Evolutionary conservation across 1,140 invertebrate species (phyloP).

Genomic region (Paraescarpia echinospica): DNA sequence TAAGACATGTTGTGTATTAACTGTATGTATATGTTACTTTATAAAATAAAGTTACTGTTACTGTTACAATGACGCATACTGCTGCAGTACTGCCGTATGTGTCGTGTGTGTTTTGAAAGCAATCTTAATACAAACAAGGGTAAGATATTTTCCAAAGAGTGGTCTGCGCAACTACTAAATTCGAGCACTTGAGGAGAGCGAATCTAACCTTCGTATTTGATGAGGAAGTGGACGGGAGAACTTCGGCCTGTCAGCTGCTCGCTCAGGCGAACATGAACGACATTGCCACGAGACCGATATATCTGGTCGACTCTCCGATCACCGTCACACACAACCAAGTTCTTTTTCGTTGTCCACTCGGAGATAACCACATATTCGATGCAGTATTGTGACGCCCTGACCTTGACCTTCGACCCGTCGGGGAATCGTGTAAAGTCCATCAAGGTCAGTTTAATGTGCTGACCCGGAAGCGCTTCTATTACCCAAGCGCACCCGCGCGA

Average conservation of each 20-base stretch:
- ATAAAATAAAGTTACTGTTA: no score
- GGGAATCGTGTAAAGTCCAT: constrained; percentile 16
- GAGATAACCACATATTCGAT: constrained; percentile 9
- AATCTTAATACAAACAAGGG: no score
- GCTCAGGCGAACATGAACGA: background rate
- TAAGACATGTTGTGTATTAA: no score
- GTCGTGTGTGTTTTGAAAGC: no score
- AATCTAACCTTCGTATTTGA: background rate
- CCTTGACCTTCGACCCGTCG: background rate
- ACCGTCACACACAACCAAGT: background rate
- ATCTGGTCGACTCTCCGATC: background rate
- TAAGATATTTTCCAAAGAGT: no score
- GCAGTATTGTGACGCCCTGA: background rate
- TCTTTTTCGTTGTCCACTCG: background rate
- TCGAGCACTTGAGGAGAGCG: background rate
- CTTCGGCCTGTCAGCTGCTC: background rate
- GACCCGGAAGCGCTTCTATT: constrained; percentile 23
- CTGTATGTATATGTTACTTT: no score
- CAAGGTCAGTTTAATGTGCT: constrained; percentile 28
- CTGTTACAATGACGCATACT: no score
- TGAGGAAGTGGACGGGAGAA: background rate
- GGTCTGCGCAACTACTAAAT: no score
- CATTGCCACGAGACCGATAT: background rate
- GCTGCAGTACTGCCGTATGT: no score
- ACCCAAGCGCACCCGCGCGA: constrained; percentile 23